Evolutionary conservation across 1,140 invertebrate species (phyloP), one percentile per base, ranked within the genome.

Genomic region (Brachionus asplanchnoidis): DNA sequence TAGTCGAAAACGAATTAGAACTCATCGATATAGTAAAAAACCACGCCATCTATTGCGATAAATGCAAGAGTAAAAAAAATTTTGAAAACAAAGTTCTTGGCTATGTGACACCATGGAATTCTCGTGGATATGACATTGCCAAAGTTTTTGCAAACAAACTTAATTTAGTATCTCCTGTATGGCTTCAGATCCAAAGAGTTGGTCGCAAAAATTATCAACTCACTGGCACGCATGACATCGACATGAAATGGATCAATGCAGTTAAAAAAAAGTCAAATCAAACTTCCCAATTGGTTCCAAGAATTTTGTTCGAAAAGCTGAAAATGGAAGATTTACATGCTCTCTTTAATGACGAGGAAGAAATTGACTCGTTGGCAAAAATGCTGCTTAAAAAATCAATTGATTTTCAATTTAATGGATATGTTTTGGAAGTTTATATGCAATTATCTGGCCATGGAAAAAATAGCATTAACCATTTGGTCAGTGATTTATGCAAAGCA

Each of bases 111-210:
- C 84, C 84, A 23, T 98, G 97, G 97, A 98, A 98, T 89, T 93
- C 91, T 85, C 94, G 95, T 91, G 97, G 96, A 0, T 96, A 97
- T 91, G 94, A 97, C 90, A 92, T 97, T 50, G 94, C 95, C 0
- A 97, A 97, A 90, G 92, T 92, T 68, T 97, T 97, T 91, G 93
- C 93, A 50, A 92, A 93, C 42, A 98, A 98, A 89, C 95, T 98
- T 87, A 93, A 93, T 73, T 93, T 94, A 86, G 92, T 98, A 3
- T 96, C 95, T 12, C 96, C 97, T 3, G 95, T 98, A 0, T 98
- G 97, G 96, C 91, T 98, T 7, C 94, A 97, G 90, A 89, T 97
- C 20, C 92, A 92, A 87, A 88, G 92, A 53, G 88, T 88, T 85
- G 87, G 93, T 91, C 85, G 91, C 89, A 86, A 90, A 88, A 46